Evolutionary conservation across 2,888 invertebrate species (phyloP).

Genomic region (Penaeus monodon): DNA sequence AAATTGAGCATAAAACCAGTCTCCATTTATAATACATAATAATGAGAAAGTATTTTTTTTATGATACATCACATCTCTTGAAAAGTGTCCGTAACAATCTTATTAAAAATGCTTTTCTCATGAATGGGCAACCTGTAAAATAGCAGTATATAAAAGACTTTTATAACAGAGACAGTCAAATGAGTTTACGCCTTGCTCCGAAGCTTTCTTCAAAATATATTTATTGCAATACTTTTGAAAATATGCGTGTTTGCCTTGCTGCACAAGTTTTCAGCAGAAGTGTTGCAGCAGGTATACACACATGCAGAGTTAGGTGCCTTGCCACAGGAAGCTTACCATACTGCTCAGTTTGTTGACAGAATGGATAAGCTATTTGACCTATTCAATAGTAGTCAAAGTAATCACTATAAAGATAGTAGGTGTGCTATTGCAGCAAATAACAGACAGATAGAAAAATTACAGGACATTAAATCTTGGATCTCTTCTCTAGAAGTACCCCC

Average conservation of each 20-base stretch:
- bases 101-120: not conserved
- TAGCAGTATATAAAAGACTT: slow-evolving; percentile 2
- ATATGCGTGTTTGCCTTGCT: slow-evolving; percentile 2
- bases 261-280: not conserved
- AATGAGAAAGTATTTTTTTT: too few relatives aligned
- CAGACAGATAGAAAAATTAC: not conserved
- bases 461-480: not conserved
- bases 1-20: too few relatives aligned
- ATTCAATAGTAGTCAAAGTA: not conserved
- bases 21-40: too few relatives aligned
- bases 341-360: not conserved
- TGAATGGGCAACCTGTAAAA: not conserved
- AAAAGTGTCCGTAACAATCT: too few relatives aligned
- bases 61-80: slow-evolving; percentile 1
- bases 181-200: not conserved
- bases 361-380: slow-evolving; percentile 5
- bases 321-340: slow-evolving; percentile 8
- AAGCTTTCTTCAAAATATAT: slow-evolving; percentile 3
- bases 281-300: slow-evolving; percentile 16
- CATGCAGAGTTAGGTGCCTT: slow-evolving; percentile 10
- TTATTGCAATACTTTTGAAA: slow-evolving; percentile 27
- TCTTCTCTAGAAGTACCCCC: not conserved
- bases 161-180: not conserved
- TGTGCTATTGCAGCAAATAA: not conserved
- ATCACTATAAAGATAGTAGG: not conserved